Percentiles rank a stretch among this genome's conserved stretches.
These are phyloP conservation scores for Montipora foliosa DNA, from an alignment of 64 coral and sea anemone genomes.

Conservation along the genomic window DNA sequence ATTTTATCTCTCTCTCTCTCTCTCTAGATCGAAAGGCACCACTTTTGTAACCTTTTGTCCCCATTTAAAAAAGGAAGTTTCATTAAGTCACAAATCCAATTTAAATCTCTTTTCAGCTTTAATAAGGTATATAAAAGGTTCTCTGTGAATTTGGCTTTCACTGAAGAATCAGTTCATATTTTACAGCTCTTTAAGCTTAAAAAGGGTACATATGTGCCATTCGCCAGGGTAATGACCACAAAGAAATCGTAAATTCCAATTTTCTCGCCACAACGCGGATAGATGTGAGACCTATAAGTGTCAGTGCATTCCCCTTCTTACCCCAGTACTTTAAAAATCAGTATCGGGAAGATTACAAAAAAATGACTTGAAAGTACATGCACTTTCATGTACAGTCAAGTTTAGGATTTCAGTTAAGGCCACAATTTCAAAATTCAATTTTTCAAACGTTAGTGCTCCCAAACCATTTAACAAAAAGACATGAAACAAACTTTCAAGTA, in stretches of 20 bases:
- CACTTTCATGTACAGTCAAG: conserved; percentile 24
- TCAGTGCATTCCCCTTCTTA: not conserved
- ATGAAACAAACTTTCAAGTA: not conserved
- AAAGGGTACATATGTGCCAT: not conserved
- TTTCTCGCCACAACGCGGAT: not conserved
- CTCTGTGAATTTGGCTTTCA: not conserved
- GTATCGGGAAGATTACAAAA: not conserved
- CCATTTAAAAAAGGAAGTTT: not conserved
- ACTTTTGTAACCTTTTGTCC: conserved; percentile 25
- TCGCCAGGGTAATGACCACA: not conserved
- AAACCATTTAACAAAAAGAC: not conserved
- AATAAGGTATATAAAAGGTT: not conserved
- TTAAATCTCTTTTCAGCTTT: not conserved
- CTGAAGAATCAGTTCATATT: not conserved
- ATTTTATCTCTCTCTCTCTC: not conserved
- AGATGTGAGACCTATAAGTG: not conserved
- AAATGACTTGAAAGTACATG: conserved; percentile 9
- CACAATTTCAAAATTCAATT: not conserved
- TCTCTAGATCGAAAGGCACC: conserved; percentile 8
- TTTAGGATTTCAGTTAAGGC: conserved; percentile 4
- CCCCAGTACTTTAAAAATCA: not conserved
- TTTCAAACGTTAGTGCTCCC: not conserved
- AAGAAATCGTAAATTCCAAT: not conserved
- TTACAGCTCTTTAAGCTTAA: not conserved
- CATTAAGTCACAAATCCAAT: not conserved